These are phyloP conservation scores for Chionomys nivalis DNA, from an alignment of 2,113 vertebrate genomes.

Conservation along the genomic window DNA sequence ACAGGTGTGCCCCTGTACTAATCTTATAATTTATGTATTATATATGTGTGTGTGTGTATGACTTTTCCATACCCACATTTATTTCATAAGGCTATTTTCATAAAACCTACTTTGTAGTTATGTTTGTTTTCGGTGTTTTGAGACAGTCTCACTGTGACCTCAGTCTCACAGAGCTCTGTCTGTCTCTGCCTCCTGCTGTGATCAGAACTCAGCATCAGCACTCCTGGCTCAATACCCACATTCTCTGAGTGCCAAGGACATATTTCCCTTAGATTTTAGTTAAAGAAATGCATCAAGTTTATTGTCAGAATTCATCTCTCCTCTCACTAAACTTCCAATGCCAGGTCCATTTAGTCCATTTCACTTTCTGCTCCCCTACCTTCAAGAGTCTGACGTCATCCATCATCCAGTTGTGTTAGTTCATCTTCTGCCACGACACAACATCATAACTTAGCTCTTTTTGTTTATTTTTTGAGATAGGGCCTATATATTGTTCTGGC, in stretches of 20 bases:
- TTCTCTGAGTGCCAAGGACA: background rate
- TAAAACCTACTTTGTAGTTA: too few species aligned
- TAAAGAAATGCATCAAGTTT: background rate
- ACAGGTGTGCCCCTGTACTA: too few species aligned
- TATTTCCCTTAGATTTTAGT: conserved; percentile 29
- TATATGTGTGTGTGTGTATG: too few species aligned
- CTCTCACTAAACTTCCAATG: background rate
- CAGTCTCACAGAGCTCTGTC: too few species aligned
- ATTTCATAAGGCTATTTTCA: too few species aligned
- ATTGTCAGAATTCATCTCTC: conserved; percentile 20
- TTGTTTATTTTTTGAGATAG: background rate
- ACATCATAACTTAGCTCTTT: background rate
- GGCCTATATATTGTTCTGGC: too few species aligned
- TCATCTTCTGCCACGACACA: background rate
- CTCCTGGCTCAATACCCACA: background rate
- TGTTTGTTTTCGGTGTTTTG: too few species aligned
- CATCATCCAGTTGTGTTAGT: background rate
- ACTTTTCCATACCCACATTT: too few species aligned
- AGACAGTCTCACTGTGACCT: too few species aligned
- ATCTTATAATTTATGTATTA: too few species aligned
- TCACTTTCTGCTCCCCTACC: background rate
- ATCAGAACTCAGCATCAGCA: background rate
- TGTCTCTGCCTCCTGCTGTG: background rate
- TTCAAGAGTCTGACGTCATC: background rate
- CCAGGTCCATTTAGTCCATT: background rate